Percentiles rank a stretch among this genome's conserved stretches.
Evolutionary conservation across 2,888 invertebrate genomes (phyloP).

Genomic region (Anticlea derivata): DNA sequence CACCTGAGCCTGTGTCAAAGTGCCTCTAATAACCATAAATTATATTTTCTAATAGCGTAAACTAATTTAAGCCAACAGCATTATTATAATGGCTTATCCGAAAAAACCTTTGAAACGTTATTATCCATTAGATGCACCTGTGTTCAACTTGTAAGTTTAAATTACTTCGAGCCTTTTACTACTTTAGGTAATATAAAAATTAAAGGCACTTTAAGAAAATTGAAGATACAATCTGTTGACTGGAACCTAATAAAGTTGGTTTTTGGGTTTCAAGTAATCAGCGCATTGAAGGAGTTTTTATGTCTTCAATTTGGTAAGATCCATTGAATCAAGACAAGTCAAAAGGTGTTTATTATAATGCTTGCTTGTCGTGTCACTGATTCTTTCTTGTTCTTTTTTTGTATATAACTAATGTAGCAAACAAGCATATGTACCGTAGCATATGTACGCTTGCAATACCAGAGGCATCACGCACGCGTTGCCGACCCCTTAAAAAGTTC

Average conservation of each 20-base stretch:
- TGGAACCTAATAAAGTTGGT: background rate
- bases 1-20: no score
- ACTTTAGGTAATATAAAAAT: slow-evolving; percentile 18
- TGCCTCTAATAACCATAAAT: no score
- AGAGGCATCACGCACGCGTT: no score
- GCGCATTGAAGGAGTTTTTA: background rate
- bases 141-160: slow-evolving; percentile 11
- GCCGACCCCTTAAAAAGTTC: no score
- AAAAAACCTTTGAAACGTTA: slow-evolving; percentile 19
- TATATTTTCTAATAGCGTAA: background rate
- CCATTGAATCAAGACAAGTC: background rate
- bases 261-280: background rate
- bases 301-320: background rate
- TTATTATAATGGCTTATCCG: background rate
- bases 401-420: no score
- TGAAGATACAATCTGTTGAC: background rate
- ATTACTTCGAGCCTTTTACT: slow-evolving; percentile 11
- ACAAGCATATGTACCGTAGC: no score
- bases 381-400: no score
- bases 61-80: background rate
- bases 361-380: no score
- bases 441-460: no score
- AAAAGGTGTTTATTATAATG: no score
- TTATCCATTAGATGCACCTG: slow-evolving; percentile 20
- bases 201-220: slow-evolving; percentile 14